Percentiles rank a stretch among this genome's conserved stretches.
These are phyloP conservation scores for Sinocyclocheilus maitianheensis DNA, from an alignment of 2,113 vertebrate genomes.

Conservation along the genomic window DNA sequence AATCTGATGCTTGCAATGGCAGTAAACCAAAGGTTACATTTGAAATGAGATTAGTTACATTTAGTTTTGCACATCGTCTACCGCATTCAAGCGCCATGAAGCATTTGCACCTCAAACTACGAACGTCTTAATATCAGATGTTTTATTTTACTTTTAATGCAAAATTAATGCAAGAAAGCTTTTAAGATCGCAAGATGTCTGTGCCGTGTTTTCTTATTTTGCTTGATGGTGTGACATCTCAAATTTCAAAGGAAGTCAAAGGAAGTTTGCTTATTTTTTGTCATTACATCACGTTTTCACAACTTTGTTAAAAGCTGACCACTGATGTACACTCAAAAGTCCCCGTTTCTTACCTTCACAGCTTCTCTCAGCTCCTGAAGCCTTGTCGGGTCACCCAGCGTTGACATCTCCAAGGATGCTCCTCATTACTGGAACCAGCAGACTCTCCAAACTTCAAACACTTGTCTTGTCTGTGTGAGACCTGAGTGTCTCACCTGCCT, in stretches of 20 bases:
- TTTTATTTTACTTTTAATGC: not conserved
- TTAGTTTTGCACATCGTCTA: not conserved
- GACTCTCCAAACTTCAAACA: not conserved
- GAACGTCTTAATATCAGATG: not conserved
- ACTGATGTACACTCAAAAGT: not conserved
- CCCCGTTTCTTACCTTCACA: slow-evolving; percentile 35
- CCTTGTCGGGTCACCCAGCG: not conserved
- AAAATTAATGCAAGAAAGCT: not conserved
- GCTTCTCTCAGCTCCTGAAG: not conserved
- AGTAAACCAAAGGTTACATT: slow-evolving; percentile 1
- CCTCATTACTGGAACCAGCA: not conserved
- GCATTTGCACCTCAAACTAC: not conserved
- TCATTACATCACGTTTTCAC: not conserved
- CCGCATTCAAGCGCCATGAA: not conserved
- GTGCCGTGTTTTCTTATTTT: not conserved
- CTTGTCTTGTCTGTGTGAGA: slow-evolving; percentile 12
- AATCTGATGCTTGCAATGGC: not conserved
- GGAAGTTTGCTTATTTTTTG: not conserved
- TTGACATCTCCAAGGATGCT: slow-evolving; percentile 1
- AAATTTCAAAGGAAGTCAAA: not conserved
- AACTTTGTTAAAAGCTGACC: not conserved
- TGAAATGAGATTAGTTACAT: not conserved
- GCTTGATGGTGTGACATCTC: not conserved
- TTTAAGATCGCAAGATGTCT: not conserved
- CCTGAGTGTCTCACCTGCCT: slow-evolving; percentile 37